These are phyloP conservation scores for Momotus momota DNA, from an alignment of 2,797 vertebrate species.

Conservation along the genomic window DNA sequence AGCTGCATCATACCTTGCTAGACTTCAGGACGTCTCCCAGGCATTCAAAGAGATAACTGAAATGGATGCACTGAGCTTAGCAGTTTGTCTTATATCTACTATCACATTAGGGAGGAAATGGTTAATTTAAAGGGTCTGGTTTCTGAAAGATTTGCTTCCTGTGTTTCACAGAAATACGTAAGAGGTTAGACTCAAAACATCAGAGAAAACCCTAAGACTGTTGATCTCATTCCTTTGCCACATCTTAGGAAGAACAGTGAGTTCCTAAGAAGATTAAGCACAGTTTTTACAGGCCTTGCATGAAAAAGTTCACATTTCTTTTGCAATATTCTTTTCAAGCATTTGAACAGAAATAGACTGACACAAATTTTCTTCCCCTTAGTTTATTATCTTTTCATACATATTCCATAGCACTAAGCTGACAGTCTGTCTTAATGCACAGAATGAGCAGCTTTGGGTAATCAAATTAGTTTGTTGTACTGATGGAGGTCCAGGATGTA, in stretches of 20 bases:
- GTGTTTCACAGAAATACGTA: background rate
- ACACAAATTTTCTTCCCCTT: background rate
- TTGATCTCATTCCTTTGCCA: background rate
- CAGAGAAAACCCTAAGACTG: background rate
- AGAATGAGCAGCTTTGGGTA: background rate
- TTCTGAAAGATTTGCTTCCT: background rate
- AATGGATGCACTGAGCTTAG: background rate
- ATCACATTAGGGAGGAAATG: rapidly evolving
- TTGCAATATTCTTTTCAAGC: background rate
- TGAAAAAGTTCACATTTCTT: background rate
- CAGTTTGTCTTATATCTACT: background rate
- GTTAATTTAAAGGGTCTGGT: background rate
- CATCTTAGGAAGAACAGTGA: rapidly evolving
- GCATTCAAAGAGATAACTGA: background rate
- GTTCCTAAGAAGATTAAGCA: background rate
- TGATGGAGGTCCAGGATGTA: background rate
- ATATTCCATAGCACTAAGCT: background rate
- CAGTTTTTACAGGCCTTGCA: background rate
- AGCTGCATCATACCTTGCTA: background rate
- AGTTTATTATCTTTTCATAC: conserved; percentile 35
- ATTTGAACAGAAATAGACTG: background rate
- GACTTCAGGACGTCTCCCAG: background rate
- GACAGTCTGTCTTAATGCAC: background rate
- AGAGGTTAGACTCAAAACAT: background rate
- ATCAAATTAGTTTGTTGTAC: background rate